phyloP scores from a whole-genome alignment of 2,113 vertebrate species.

The Hippotragus niger region DNA sequence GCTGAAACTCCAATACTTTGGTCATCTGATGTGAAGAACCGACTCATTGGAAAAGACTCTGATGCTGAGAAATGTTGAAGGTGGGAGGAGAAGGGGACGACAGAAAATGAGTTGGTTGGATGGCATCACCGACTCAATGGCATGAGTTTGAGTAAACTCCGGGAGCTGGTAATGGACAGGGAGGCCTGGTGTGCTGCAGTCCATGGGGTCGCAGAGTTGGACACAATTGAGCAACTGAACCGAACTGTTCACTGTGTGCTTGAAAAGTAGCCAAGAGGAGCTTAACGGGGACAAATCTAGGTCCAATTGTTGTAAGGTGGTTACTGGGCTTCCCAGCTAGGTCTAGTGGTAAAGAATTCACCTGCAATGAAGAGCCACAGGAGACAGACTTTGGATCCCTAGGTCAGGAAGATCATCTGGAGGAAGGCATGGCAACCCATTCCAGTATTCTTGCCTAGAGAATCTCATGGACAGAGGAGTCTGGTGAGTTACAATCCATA shows the following conservation, averaged over 20 bases:
- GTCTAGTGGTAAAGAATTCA: neutral
- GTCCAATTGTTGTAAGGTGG: neutral
- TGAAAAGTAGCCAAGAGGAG: neutral
- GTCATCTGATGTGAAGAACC: neutral
- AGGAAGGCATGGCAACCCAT: neutral
- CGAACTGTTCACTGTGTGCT: neutral
- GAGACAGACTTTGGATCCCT: neutral
- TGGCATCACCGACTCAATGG: neutral
- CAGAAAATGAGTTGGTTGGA: neutral
- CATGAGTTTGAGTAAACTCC: neutral
- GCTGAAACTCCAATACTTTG: neutral
- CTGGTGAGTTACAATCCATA: neutral
- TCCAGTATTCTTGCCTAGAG: neutral
- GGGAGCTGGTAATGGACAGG: neutral
- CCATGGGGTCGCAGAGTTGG: neutral
- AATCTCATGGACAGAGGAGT: neutral
- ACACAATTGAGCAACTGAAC: neutral
- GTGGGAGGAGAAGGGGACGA: neutral
- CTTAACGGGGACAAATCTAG: neutral
- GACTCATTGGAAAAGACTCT: neutral
- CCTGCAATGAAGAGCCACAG: neutral
- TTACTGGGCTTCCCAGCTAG: neutral
- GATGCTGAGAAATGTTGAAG: neutral
- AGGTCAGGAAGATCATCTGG: neutral
- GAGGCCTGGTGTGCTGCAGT: neutral